phyloP scores from a whole-genome alignment of 2,797 vertebrate species.

The Novumbra hubbsi region DNA sequence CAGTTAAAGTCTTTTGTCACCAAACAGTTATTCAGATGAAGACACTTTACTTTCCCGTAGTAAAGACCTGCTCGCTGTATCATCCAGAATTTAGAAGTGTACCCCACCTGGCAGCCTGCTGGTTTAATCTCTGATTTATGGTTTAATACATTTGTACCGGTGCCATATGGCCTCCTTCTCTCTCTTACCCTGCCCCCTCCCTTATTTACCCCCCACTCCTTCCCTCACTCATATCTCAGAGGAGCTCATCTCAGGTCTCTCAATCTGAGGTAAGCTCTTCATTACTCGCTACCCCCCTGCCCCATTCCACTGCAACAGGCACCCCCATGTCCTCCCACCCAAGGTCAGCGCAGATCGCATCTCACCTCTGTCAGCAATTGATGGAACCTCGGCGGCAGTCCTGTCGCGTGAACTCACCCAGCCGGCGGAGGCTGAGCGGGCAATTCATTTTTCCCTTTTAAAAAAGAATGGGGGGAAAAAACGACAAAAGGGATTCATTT shows the following conservation, averaged over 20 bases:
- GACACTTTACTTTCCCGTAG: neutral
- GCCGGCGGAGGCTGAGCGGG: conserved; percentile 4
- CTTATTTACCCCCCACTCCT: neutral
- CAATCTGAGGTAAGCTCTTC: conserved; percentile 53
- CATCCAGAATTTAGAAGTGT: conserved; percentile 10
- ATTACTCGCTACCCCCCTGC: conserved; percentile 7
- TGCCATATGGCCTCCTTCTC: conserved; percentile 69
- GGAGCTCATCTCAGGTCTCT: conserved; percentile 66
- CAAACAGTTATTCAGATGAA: neutral
- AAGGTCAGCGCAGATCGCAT: conserved; percentile 82
- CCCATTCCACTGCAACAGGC: conserved; percentile 43
- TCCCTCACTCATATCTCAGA: conserved; percentile 4
- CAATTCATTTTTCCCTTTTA: conserved; percentile 43
- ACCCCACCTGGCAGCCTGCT: conserved; percentile 63
- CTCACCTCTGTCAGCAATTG: conserved; percentile 80
- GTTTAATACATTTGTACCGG: conserved; percentile 75
- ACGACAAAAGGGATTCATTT: neutral
- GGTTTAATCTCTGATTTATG: conserved; percentile 67
- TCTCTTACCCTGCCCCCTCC: conserved; percentile 4
- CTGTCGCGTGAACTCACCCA: conserved; percentile 52
- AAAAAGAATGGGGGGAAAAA: neutral
- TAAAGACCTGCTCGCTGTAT: neutral
- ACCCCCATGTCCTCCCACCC: conserved; percentile 50
- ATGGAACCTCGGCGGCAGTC: conserved; percentile 58
- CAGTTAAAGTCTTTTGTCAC: neutral